A percentile compares a stretch with the other conserved stretches of the same genome.
These are phyloP conservation scores for Drosophila santomea DNA, from an alignment of 1,140 invertebrate genomes.

Conservation along the genomic window DNA sequence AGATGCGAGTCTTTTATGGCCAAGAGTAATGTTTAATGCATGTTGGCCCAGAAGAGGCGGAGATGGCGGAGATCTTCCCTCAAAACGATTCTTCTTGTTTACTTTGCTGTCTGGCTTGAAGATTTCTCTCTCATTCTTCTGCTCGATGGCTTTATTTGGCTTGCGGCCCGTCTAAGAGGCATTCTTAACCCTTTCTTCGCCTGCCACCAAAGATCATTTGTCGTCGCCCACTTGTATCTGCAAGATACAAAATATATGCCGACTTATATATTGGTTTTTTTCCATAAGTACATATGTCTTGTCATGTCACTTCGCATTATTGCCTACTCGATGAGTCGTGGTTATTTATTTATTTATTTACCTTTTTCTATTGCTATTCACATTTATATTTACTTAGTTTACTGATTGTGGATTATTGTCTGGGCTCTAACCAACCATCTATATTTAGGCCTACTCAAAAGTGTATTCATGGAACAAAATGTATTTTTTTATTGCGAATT, in stretches of 20 bases:
- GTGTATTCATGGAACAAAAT: conserved; percentile 15
- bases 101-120: conserved; percentile 42
- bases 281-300: conserved; percentile 23
- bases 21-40: conserved; percentile 28
- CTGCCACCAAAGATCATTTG: conserved; percentile 5
- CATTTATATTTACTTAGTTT: conserved; percentile 9
- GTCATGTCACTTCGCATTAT: conserved; percentile 60
- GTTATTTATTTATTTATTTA: conserved; percentile 35
- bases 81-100: conserved; percentile 39
- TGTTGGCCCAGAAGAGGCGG: conserved; percentile 28
- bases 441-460: conserved; percentile 24
- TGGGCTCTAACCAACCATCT: conserved; percentile 1
- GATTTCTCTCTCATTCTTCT: conserved; percentile 35
- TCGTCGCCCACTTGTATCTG: conserved; percentile 33
- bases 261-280: conserved; percentile 39
- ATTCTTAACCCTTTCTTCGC: conserved; percentile 21
- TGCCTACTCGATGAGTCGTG: conserved; percentile 46
- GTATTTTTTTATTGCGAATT: not conserved
- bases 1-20: conserved; percentile 39
- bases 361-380: too few species aligned
- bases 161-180: conserved; percentile 14
- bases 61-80: not conserved
- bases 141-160: conserved; percentile 20
- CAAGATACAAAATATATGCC: not conserved
- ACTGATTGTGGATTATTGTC: conserved; percentile 26